Evolutionary conservation across 1,140 invertebrate species (phyloP), one percentile per base, ranked within the genome.

Genomic region (Ceratoteleas bidentatus): DNA sequence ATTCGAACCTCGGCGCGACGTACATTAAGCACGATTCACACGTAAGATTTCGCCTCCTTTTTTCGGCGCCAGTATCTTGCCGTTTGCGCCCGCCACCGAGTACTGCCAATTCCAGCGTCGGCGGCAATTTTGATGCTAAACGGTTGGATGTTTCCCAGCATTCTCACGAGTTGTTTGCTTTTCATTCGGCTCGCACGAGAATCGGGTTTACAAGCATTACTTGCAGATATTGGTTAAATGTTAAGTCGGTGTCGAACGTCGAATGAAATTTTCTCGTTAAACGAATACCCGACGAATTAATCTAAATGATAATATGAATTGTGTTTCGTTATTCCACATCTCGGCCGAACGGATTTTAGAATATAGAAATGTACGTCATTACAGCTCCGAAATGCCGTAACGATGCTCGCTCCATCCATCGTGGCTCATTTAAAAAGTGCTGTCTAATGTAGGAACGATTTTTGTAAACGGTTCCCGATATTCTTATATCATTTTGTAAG

Each of bases 1-100:
- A 58, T 78, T 82, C 85, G 56, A 83, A 82, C 75, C 74, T 78
- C 75, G 81, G 57, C 82, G 84, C 80, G 84, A 79, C 73, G 70
- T 81, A 81, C 85, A 86, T 87, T 85, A 87, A 85, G 57, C 84
- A 77, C 85, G 78, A 85, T 84, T 86, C 83, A 80, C 75, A 85
- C 81, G 65, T 84, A 73, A 75, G 56, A 62, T 56, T 60, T 65
- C 56, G 66, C 73, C 34, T 60, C 58, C 64, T 69, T 77, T 82
- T 70, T 76, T 70, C 54, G 45, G 40, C 70, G 68, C 65, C 58
- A 68, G 33, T 69, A 54, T 57, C 64, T 68, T 38, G n/a, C 64
- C 34, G 38, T 43, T 74, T 34, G 6, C 52, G 15, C 32, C 14
- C 50, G 3, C 0, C 49, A 13, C 45, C 61, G 38, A 68, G 50